A percentile compares a stretch with the other conserved stretches of the same genome.
These are phyloP conservation scores for Loriculus beryllinus DNA, from an alignment of 2,797 vertebrate species.

Conservation along the genomic window DNA sequence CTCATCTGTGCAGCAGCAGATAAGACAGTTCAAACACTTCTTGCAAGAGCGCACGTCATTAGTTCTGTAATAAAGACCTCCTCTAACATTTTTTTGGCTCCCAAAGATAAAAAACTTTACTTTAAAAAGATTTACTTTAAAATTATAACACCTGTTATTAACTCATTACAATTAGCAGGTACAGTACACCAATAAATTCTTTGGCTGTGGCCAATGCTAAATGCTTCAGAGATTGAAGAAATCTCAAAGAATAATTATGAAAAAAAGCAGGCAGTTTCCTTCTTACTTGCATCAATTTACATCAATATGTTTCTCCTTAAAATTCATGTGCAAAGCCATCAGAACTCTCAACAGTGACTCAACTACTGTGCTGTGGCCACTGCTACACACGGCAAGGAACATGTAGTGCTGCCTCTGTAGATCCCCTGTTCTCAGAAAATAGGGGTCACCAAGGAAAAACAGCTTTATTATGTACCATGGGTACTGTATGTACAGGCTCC, in stretches of 20 bases:
- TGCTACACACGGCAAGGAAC: neutral
- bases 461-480: neutral
- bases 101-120: neutral
- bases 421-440: neutral
- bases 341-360: neutral
- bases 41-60: neutral
- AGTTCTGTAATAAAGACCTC: neutral
- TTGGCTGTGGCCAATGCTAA: neutral
- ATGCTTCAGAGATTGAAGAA: neutral
- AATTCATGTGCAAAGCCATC: neutral
- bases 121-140: neutral
- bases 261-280: neutral
- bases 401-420: accelerated
- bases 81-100: neutral
- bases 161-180: neutral
- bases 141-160: neutral
- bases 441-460: neutral
- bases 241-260: neutral
- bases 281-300: neutral
- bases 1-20: neutral
- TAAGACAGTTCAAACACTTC: neutral
- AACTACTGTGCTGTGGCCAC: neutral
- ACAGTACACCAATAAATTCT: neutral
- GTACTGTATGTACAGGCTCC: accelerated
- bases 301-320: neutral